Conservation (phyloP, 2,797 vertebrate genomes). For the Mareca penelope region DNA sequence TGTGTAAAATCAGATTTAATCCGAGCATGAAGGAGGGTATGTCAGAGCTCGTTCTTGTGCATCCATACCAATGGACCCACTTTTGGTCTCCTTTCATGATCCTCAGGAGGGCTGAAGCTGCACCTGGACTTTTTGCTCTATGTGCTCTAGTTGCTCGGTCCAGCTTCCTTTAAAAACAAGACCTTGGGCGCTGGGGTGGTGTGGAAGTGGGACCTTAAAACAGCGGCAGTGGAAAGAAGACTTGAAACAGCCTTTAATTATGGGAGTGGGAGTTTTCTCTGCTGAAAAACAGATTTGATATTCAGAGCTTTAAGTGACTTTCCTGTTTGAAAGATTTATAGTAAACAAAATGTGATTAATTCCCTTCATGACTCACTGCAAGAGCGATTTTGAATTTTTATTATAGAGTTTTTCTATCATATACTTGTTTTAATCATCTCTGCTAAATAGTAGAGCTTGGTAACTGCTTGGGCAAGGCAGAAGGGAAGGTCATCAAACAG, state of each 20-base stretch:
- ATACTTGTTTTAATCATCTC: constrained; percentile 11
- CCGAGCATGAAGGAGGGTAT: accelerated
- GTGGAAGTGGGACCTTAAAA: neutral
- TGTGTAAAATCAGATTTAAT: accelerated
- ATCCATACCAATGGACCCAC: too few species aligned
- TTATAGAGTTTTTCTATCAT: neutral
- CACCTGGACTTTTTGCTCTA: accelerated
- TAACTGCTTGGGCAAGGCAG: neutral
- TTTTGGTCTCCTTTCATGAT: accelerated
- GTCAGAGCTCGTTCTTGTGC: neutral
- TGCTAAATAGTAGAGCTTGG: neutral
- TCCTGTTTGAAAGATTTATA: constrained; percentile 18
- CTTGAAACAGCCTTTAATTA: neutral
- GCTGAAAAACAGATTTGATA: constrained; percentile 11
- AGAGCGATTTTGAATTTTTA: neutral
- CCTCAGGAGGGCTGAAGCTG: neutral
- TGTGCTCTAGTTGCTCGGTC: neutral
- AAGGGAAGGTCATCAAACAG: constrained; percentile 62
- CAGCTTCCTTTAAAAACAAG: neutral
- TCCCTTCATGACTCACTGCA: constrained; percentile 14
- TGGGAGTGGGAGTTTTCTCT: neutral
- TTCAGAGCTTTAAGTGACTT: neutral
- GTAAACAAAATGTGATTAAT: constrained; percentile 45
- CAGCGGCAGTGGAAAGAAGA: neutral
- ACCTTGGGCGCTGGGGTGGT: neutral